A percentile compares a stretch with the other conserved stretches of the same genome.
These are phyloP conservation scores for Thunnus albacares DNA, from an alignment of 2,797 vertebrate species.

Conservation along the genomic window DNA sequence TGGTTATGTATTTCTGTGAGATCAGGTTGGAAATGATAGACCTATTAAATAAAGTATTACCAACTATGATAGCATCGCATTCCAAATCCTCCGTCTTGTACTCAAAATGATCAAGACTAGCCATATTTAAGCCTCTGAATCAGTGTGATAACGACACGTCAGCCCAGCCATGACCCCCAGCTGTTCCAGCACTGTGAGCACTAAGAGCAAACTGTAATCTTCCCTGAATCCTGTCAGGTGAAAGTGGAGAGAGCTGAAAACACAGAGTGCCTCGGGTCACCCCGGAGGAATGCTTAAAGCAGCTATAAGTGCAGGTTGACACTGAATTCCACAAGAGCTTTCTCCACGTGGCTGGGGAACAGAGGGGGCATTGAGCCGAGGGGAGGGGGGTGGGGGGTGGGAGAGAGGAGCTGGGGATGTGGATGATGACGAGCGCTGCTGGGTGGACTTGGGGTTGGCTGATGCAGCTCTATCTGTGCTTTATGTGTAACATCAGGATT, in stretches of 20 bases:
- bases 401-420: slow-evolving; percentile 11
- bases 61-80: too few relatives aligned
- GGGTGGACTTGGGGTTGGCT: neutral
- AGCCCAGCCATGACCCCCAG: slow-evolving; percentile 21
- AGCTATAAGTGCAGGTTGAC: slow-evolving; percentile 69
- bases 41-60: too few relatives aligned
- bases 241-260: slow-evolving; percentile 72
- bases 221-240: slow-evolving; percentile 73
- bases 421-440: slow-evolving; percentile 33
- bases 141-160: slow-evolving; percentile 13
- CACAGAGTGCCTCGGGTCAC: slow-evolving; percentile 59
- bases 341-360: slow-evolving; percentile 72
- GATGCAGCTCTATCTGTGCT: slow-evolving; percentile 1
- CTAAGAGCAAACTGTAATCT: slow-evolving; percentile 44
- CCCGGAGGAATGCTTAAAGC: slow-evolving; percentile 60
- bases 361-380: slow-evolving; percentile 75
- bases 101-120: too few relatives aligned
- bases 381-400: neutral
- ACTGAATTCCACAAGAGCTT: slow-evolving; percentile 71
- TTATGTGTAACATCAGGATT: neutral
- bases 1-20: too few relatives aligned
- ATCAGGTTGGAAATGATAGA: too few relatives aligned
- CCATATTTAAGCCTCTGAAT: neutral
- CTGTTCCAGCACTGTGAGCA: slow-evolving; percentile 23
- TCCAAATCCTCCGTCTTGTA: too few relatives aligned